Evolutionary conservation across 2,113 vertebrate species (phyloP).

Genomic region (Perca flavescens): DNA sequence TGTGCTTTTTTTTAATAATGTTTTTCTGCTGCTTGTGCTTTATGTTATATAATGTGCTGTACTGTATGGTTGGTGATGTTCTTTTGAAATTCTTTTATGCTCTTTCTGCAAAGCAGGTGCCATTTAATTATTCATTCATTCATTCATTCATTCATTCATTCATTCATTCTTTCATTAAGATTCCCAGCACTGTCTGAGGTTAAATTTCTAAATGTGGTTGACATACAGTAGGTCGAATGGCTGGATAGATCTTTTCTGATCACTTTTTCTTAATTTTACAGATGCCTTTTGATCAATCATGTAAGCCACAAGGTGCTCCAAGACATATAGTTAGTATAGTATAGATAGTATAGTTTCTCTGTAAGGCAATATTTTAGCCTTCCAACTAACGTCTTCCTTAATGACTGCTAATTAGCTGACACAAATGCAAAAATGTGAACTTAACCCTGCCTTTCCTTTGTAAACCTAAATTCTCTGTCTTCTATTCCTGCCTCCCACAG

Average conservation of each 20-base stretch:
- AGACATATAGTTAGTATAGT: not conserved
- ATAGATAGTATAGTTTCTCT: not conserved
- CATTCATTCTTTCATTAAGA: not conserved
- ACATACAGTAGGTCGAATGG: not conserved
- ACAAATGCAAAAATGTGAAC: not conserved
- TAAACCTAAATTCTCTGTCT: not conserved
- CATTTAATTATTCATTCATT: too few relatives aligned
- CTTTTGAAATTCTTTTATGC: too few relatives aligned
- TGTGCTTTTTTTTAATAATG: too few relatives aligned
- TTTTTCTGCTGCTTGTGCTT: too few relatives aligned
- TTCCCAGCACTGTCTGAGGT: not conserved
- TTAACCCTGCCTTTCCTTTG: not conserved
- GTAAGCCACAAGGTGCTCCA: not conserved
- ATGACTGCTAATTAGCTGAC: not conserved
- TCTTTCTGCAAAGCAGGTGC: too few relatives aligned
- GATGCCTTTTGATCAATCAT: not conserved
- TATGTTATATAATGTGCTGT: too few relatives aligned
- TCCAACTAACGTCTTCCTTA: not conserved
- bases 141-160: too few relatives aligned
- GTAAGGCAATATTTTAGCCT: not conserved
- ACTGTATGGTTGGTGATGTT: too few relatives aligned
- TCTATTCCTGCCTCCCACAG: conserved; percentile 43
- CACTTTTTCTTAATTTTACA: not conserved
- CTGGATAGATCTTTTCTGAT: not conserved
- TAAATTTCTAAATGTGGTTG: not conserved